Evolutionary conservation across 2,888 invertebrate genomes (phyloP).

Genomic region (Pemphredon lugubris): DNA sequence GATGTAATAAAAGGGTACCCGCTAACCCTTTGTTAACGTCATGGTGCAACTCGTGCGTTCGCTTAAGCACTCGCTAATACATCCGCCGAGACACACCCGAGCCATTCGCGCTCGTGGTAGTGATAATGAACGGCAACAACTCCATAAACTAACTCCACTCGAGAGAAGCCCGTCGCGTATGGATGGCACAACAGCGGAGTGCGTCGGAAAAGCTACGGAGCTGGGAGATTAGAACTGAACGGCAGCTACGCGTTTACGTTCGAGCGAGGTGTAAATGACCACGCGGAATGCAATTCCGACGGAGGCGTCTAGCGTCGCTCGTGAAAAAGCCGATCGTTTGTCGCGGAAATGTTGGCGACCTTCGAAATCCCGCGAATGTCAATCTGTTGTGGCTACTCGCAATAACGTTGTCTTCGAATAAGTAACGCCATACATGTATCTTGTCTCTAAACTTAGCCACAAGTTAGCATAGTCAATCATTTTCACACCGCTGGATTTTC

Average conservation of each 20-base stretch:
- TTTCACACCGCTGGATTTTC: too few relatives aligned
- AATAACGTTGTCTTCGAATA: too few relatives aligned
- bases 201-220: conserved; percentile 9
- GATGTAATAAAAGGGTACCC: conserved; percentile 65
- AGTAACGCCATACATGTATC: too few relatives aligned
- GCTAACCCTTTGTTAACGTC: conserved; percentile 67
- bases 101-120: conserved; percentile 42
- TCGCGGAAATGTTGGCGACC: too few relatives aligned
- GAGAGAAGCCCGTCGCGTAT: conserved; percentile 1
- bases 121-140: conserved; percentile 76
- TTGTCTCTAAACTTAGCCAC: too few relatives aligned
- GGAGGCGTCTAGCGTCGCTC: too few relatives aligned
- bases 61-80: conserved; percentile 65
- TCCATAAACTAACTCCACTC: conserved; percentile 68
- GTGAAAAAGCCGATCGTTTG: too few relatives aligned
- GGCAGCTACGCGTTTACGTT: conserved; percentile 18
- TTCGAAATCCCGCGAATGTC: too few relatives aligned
- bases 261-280: conserved; percentile 3
- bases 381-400: too few relatives aligned
- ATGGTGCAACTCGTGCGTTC: conserved; percentile 58
- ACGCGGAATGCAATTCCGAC: conserved; percentile 18
- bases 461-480: too few relatives aligned
- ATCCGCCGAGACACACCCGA: conserved; percentile 55
- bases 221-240: conserved; percentile 33
- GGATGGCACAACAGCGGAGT: conserved; percentile 1